Conservation (phyloP, 2,113 vertebrate genomes). For the Casuarius casuarius region DNA sequence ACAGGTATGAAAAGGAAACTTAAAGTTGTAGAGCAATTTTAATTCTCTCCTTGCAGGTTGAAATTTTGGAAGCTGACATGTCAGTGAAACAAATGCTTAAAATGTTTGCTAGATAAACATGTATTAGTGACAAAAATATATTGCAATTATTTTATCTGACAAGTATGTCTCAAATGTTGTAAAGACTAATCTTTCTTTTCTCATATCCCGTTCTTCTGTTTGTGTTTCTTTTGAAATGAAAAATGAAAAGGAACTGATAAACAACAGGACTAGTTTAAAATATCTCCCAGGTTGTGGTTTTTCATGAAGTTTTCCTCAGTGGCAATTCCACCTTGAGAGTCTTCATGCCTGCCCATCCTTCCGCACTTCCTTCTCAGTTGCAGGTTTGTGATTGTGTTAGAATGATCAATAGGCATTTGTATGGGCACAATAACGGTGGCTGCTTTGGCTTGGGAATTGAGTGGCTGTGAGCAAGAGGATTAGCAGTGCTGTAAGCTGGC, state of each 20-base stretch:
- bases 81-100: not conserved
- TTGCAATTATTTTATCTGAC: not conserved
- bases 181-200: not conserved
- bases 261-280: not conserved
- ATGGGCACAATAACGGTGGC: not conserved
- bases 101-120: not conserved
- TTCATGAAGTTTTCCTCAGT: accelerated
- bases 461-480: not conserved
- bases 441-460: not conserved
- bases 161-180: not conserved
- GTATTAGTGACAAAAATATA: not conserved
- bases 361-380: not conserved
- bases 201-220: not conserved
- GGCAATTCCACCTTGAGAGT: not conserved
- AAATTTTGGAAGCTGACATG: not conserved
- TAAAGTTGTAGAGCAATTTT: not conserved
- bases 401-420: not conserved
- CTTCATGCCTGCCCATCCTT: not conserved
- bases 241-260: not conserved
- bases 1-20: not conserved
- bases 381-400: not conserved
- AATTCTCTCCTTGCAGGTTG: not conserved
- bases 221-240: not conserved
- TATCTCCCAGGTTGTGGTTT: not conserved
- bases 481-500: not conserved